Percentiles rank a stretch among this genome's conserved stretches.
Conservation (phyloP, 1,140 invertebrate species). For the Bombus superbus region DNA sequence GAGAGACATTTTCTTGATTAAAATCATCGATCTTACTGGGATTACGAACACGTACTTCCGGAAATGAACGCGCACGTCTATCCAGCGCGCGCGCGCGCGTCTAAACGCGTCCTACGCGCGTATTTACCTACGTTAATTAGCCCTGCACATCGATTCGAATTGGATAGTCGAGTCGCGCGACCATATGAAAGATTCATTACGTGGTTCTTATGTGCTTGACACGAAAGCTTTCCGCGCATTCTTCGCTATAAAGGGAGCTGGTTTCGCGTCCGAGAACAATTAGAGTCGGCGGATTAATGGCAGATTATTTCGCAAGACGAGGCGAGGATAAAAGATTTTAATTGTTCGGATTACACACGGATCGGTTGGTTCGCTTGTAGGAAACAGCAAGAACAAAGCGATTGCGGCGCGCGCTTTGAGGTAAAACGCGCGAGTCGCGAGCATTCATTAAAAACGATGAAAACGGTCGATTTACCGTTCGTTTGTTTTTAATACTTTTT, state of each 20-base stretch:
- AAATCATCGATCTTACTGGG: conserved; percentile 74
- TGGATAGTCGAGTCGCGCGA: too few relatives aligned
- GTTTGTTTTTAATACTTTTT: not conserved
- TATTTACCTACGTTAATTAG: conserved; percentile 36
- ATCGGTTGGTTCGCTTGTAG: not conserved
- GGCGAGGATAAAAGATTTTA: conserved; percentile 17
- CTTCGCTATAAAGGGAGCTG: too few relatives aligned
- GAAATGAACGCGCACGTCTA: conserved; percentile 57
- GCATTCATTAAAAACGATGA: conserved; percentile 14
- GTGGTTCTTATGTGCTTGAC: too few relatives aligned
- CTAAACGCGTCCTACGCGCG: conserved; percentile 5
- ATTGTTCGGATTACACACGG: conserved; percentile 30
- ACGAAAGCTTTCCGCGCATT: too few relatives aligned
- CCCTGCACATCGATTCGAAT: not conserved
- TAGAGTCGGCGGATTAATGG: too few relatives aligned
- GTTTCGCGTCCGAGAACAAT: too few relatives aligned
- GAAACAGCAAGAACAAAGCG: not conserved
- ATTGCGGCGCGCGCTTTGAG: not conserved
- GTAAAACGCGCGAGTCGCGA: not conserved
- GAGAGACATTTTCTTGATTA: conserved; percentile 77
- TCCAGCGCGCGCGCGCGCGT: too few relatives aligned
- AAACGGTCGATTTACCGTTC: not conserved
- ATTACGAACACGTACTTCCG: conserved; percentile 66
- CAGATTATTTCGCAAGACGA: too few relatives aligned
- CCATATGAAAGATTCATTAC: too few relatives aligned